These are phyloP conservation scores for Trichonephila inaurata DNA, from an alignment of 1,140 invertebrate genomes.

Conservation along the genomic window DNA sequence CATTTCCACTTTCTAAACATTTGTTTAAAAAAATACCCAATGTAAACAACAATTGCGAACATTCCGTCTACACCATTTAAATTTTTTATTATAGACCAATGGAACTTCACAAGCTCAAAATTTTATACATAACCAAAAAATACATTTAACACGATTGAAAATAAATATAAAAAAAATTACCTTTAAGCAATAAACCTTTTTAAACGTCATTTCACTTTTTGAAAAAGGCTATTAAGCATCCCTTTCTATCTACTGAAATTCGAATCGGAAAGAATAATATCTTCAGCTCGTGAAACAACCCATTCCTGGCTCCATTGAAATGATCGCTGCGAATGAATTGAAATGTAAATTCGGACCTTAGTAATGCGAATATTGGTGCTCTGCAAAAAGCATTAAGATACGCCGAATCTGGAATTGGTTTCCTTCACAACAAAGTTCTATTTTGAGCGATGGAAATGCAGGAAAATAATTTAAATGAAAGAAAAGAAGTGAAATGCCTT, in stretches of 20 bases:
- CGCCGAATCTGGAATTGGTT: not conserved
- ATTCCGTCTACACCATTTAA: too few species aligned
- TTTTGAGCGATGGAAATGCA: not conserved
- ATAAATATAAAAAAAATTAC: not conserved
- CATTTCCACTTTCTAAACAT: too few species aligned
- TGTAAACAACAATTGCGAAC: too few species aligned
- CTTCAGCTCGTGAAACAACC: not conserved
- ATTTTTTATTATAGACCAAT: too few species aligned
- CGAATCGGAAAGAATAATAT: not conserved
- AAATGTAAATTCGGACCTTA: slow-evolving; percentile 24
- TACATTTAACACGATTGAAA: not conserved
- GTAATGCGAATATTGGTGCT: slow-evolving; percentile 24
- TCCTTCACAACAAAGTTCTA: not conserved
- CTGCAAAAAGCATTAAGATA: slow-evolving; percentile 38
- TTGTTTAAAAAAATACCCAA: too few species aligned
- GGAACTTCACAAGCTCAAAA: not conserved
- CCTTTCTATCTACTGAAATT: not conserved
- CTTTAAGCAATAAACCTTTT: not conserved
- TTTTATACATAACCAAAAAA: not conserved
- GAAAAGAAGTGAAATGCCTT: not conserved
- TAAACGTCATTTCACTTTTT: not conserved
- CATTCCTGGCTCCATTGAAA: not conserved
- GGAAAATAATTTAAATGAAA: not conserved
- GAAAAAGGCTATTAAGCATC: not conserved
- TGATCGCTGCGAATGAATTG: not conserved